Evolutionary conservation across 2,113 vertebrate genomes (phyloP).

Genomic region (Mohoua ochrocephala): DNA sequence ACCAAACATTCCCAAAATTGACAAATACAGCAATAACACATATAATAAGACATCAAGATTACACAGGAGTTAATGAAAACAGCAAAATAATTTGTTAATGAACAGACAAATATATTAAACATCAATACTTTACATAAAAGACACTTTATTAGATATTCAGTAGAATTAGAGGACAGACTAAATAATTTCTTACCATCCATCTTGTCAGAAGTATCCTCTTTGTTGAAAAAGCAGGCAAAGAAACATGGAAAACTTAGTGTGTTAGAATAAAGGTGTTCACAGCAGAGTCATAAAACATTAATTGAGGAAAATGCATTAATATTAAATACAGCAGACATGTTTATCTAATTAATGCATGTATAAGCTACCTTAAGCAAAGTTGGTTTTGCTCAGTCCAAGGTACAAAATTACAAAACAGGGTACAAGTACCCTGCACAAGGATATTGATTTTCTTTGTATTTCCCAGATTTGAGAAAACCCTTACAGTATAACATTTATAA

Average conservation of each 20-base stretch:
- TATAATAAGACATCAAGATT: not conserved
- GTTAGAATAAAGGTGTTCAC: constrained; percentile 74
- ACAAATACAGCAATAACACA: not conserved
- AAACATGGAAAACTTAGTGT: constrained; percentile 82
- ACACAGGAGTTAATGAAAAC: not conserved
- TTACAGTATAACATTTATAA: not conserved
- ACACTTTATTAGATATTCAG: not conserved
- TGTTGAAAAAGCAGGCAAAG: constrained; percentile 82
- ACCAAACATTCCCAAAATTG: not conserved
- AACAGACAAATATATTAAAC: not conserved
- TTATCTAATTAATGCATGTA: constrained; percentile 16
- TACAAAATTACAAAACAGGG: not conserved
- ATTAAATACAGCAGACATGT: constrained; percentile 40
- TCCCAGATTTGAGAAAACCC: not conserved
- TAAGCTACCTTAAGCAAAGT: not conserved
- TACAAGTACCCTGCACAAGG: not conserved
- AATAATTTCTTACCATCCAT: constrained; percentile 93
- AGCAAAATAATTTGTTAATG: not conserved
- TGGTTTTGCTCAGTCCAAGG: not conserved
- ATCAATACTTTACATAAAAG: constrained; percentile 1
- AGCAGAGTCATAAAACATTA: constrained; percentile 55
- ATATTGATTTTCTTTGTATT: not conserved
- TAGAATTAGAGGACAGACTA: constrained; percentile 53
- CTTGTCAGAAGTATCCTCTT: constrained; percentile 99
- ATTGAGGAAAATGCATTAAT: constrained; percentile 61